These are phyloP conservation scores for Choristoneura rosaceana DNA, from an alignment of 2,888 invertebrate genomes.

Conservation along the genomic window DNA sequence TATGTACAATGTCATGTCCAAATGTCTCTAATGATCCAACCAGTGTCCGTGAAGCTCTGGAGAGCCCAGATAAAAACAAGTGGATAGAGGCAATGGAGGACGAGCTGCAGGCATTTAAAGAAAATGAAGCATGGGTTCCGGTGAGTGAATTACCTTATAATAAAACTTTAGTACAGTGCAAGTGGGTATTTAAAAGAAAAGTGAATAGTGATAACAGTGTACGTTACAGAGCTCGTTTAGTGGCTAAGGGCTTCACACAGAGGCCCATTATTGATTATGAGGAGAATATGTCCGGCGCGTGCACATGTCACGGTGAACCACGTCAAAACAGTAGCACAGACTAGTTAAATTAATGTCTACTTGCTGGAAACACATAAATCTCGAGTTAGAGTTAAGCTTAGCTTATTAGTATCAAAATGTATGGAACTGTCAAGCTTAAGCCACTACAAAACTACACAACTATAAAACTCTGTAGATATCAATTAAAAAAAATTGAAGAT, in stretches of 20 bases:
- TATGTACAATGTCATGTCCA: not conserved
- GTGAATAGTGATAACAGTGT: not conserved
- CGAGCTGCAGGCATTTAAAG: not conserved
- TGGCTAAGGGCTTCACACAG: not conserved
- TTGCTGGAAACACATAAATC: too few species aligned
- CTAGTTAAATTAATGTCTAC: not conserved
- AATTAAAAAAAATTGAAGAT: too few species aligned
- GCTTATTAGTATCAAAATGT: too few species aligned
- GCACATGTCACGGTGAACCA: not conserved
- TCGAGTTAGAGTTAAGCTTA: too few species aligned
- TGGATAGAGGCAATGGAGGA: not conserved
- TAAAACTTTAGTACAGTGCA: not conserved
- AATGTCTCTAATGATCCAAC: not conserved
- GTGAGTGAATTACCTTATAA: not conserved
- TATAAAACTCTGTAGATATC: too few species aligned
- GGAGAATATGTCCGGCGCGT: not conserved
- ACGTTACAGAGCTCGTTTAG: not conserved
- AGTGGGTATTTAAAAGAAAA: constrained; percentile 4
- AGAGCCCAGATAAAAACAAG: not conserved
- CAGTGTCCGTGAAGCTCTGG: not conserved
- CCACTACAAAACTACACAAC: too few species aligned
- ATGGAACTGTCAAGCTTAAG: too few species aligned
- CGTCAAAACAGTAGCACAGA: not conserved
- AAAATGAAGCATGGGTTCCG: not conserved
- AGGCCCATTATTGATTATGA: not conserved